A percentile compares a stretch with the other conserved stretches of the same genome.
phyloP scores from a whole-genome alignment of 2,888 invertebrate species.

The Octodonta nipae region DNA sequence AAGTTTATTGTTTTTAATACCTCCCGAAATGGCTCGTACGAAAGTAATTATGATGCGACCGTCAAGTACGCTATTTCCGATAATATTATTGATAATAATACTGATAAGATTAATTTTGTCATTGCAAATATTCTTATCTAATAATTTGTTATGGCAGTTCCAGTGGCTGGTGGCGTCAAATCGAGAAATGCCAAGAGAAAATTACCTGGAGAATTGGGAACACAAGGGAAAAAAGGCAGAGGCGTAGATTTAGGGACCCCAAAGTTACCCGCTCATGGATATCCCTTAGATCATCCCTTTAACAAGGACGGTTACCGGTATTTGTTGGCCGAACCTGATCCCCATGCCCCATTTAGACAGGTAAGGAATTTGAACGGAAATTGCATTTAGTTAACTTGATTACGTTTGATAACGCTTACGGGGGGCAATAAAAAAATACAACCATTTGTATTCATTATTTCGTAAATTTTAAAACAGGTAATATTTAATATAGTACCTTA shows the following conservation, averaged over 20 bases:
- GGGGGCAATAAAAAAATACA: too few relatives aligned
- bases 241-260: slow-evolving; percentile 51
- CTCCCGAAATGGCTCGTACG: slow-evolving; percentile 17
- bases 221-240: slow-evolving; percentile 61
- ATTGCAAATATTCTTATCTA: too few relatives aligned
- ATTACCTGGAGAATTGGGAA: slow-evolving; percentile 57
- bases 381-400: too few relatives aligned
- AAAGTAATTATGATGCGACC: slow-evolving; percentile 19
- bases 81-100: too few relatives aligned
- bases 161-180: slow-evolving; percentile 50
- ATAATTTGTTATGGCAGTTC: slow-evolving; percentile 39
- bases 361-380: slow-evolving; percentile 33
- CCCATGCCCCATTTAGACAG: slow-evolving; percentile 86
- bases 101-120: too few relatives aligned
- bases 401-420: too few relatives aligned
- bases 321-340: slow-evolving; percentile 91
- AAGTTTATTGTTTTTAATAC: neutral
- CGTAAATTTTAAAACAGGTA: too few relatives aligned
- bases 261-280: slow-evolving; percentile 83
- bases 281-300: slow-evolving; percentile 93
- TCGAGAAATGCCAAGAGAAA: slow-evolving; percentile 71
- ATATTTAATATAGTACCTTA: too few relatives aligned
- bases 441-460: too few relatives aligned
- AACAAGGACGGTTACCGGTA: slow-evolving; percentile 98
- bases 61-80: slow-evolving; percentile 9